A percentile compares a stretch with the other conserved stretches of the same genome.
Evolutionary conservation across 1,140 invertebrate species (phyloP).

Genomic region (Drosophila simulans): DNA sequence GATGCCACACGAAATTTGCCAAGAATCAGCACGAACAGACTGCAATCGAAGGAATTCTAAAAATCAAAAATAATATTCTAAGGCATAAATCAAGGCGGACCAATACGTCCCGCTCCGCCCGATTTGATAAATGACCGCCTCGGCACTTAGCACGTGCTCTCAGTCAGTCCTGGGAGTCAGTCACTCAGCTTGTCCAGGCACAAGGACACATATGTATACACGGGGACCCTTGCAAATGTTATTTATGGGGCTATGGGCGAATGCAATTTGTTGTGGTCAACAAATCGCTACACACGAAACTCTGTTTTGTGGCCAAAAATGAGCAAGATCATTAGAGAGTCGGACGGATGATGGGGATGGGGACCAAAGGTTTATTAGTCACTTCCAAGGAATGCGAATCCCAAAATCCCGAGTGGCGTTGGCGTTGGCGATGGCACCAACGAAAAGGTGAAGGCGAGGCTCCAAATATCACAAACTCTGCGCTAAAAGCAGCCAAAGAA

Average conservation of each 20-base stretch:
- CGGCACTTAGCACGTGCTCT: conserved; percentile 77
- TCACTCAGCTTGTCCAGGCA: conserved; percentile 55
- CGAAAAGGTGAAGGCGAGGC: conserved; percentile 61
- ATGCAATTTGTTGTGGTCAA: conserved; percentile 83
- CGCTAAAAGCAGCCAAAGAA: conserved; percentile 77
- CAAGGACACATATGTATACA: conserved; percentile 20
- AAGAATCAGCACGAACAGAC: not conserved
- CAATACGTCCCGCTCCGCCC: conserved; percentile 14
- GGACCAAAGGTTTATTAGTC: conserved; percentile 75
- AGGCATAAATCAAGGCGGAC: conserved; percentile 64
- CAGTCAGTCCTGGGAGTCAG: conserved; percentile 51
- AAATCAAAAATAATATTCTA: conserved; percentile 62
- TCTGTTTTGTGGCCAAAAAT: conserved; percentile 45
- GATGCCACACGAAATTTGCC: conserved; percentile 8
- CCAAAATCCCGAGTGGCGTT: conserved; percentile 32
- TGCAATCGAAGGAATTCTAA: conserved; percentile 25
- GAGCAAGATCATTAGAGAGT: conserved; percentile 54
- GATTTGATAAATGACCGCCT: conserved; percentile 71
- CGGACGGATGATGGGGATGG: not conserved
- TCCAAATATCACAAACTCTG: conserved; percentile 56
- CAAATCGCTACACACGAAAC: conserved; percentile 75
- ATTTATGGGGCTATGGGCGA: conserved; percentile 64
- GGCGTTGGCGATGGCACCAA: conserved; percentile 40
- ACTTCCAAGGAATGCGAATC: conserved; percentile 72
- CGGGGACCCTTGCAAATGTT: conserved; percentile 53